These are phyloP conservation scores for Gibbula magus DNA, from an alignment of 2,888 invertebrate genomes.

Conservation along the genomic window DNA sequence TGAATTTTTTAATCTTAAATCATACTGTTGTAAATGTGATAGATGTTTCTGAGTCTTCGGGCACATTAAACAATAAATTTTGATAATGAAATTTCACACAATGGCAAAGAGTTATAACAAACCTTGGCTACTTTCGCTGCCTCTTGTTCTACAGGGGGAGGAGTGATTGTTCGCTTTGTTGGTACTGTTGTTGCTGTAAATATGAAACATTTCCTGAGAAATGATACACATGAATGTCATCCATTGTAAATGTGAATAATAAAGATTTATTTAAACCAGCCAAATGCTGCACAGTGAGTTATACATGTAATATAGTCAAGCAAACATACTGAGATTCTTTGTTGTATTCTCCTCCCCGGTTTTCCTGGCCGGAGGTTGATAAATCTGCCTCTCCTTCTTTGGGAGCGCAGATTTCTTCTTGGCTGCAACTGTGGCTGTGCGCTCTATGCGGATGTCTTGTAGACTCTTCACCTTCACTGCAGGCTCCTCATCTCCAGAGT, in stretches of 20 bases:
- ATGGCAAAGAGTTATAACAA: no score
- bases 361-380: slow-evolving; percentile 46
- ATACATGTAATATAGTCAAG: neutral
- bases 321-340: neutral
- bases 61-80: no score
- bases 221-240: neutral
- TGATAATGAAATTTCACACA: no score
- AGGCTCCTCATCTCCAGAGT: neutral
- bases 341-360: slow-evolving; percentile 26
- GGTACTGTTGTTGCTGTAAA: neutral
- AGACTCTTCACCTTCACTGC: neutral
- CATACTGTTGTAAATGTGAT: no score
- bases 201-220: neutral
- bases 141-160: no score
- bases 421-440: neutral
- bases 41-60: no score
- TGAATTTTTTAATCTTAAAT: no score
- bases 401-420: slow-evolving; percentile 5
- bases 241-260: no score
- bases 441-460: neutral
- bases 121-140: no score
- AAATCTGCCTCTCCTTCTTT: slow-evolving; percentile 44
- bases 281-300: no score
- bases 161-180: no score
- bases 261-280: no score